phyloP scores from a whole-genome alignment of 2,113 vertebrate species.

The Donacobius atricapilla region DNA sequence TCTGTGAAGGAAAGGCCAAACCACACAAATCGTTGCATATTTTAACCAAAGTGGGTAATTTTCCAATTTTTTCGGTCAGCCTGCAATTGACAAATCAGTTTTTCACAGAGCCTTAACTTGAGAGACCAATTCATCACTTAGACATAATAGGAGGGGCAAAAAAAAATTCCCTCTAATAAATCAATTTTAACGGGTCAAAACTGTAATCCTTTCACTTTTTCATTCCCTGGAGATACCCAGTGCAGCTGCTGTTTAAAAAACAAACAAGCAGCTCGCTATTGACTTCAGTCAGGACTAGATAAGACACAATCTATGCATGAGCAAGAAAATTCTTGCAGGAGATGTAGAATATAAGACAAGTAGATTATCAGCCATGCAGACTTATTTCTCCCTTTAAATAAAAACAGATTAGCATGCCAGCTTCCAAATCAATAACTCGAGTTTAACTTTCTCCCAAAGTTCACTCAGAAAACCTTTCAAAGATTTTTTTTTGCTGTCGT shows the following conservation, averaged over 20 bases:
- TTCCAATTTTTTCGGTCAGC: background rate
- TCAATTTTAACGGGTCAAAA: constrained; percentile 53
- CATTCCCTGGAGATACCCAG: background rate
- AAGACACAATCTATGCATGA: constrained; percentile 6
- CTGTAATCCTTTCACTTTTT: constrained; percentile 31
- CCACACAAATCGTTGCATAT: background rate
- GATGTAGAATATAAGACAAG: constrained; percentile 8
- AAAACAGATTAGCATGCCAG: background rate
- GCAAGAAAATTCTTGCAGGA: constrained; percentile 20
- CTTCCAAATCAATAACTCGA: background rate
- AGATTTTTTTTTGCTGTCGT: background rate
- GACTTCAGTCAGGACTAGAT: constrained; percentile 37
- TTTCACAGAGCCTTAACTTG: constrained; percentile 34
- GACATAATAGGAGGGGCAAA: background rate
- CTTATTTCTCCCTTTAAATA: constrained; percentile 31
- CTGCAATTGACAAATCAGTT: constrained; percentile 29
- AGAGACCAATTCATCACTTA: constrained; percentile 49
- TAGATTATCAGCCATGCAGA: constrained; percentile 3
- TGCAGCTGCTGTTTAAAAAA: constrained; percentile 37
- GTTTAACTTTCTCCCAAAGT: constrained; percentile 14
- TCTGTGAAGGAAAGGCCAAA: background rate
- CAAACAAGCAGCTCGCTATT: constrained; percentile 15
- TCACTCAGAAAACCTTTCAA: background rate
- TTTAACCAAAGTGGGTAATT: constrained; percentile 23
- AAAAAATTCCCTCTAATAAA: constrained; percentile 10